Conservation (phyloP, 2,113 vertebrate genomes). For the Microcebus ravelobensis region DNA sequence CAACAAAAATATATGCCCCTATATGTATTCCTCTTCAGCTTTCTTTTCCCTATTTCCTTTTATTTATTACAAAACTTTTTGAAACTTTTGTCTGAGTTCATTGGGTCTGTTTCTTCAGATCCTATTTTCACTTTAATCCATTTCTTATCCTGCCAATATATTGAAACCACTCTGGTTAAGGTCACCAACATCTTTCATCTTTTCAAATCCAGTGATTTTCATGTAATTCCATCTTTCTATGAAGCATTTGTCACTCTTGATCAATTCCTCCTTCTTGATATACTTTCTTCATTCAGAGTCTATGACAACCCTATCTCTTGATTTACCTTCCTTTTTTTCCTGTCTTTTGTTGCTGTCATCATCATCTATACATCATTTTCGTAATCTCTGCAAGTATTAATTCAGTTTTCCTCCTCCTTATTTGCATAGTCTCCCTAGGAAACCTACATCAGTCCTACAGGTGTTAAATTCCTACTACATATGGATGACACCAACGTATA, state of each 20-base stretch:
- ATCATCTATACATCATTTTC: not conserved
- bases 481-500: not conserved
- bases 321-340: not conserved
- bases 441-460: not conserved
- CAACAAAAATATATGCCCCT: not conserved
- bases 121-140: not conserved
- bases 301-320: not conserved
- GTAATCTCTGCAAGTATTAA: not conserved
- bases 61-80: not conserved
- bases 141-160: not conserved
- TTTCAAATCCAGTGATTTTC: not conserved
- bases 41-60: not conserved
- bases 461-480: not conserved
- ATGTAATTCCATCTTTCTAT: not conserved
- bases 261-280: not conserved
- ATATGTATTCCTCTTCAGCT: not conserved
- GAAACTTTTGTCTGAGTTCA: not conserved
- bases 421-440: not conserved
- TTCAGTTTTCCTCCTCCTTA: not conserved
- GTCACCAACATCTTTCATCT: not conserved
- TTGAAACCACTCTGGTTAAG: not conserved
- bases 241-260: not conserved
- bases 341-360: not conserved
- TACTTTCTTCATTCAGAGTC: not conserved
- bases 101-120: not conserved